Base-by-base conservation (phyloP, 2,888 invertebrate genomes). In the Rhingia rostrata region DNA sequence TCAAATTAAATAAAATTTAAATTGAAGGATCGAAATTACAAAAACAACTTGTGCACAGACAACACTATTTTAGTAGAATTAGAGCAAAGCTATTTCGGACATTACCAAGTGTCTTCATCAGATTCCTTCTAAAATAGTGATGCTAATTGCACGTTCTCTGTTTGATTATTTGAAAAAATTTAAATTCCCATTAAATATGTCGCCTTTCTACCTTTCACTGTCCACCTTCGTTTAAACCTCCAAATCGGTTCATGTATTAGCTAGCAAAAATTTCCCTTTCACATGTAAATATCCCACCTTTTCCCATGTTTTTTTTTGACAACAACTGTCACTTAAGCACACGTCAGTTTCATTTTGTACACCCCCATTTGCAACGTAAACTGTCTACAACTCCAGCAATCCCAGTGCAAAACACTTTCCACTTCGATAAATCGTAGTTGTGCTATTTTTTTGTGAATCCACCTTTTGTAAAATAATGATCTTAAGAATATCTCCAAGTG, bases 401-500 rank as follows among this genome's bases (percentile, higher is more conserved):
- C 43, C 30, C 22, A 6, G 39, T 37, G 37, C 33, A 41, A n/a
- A 39, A 51, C 33, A 45, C 4, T 51, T 69, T 64, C 49, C 33
- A 54, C 43, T 37, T 3, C 9, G 66, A 1, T 47, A 37, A 33
- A 67, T 6, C 67, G 60, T 43, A 49, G 61, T 43, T 73, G 14
- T 22, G 22, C 22, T 22, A 22, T 12, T 67, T 32, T 41, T 4
- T 30, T 30, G 30, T 33, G 41, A 33, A 14, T 30, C 32, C 4
- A 22, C 30, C 35, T 1, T 22, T 22, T 22, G 61, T 56, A 37
- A 54, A 53, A 84, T 79, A 60, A 84, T 84, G 84, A 84, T 84
- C 61, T 60, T 84, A 10, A 84, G 84, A 84, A 84, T 75, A 84
- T 49, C 43, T 1, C 49, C n/a, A 61, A 70, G 69, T 72, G 60